Conservation (phyloP, 92 coral and sea anemone genomes). For the Ricordea florida region DNA sequence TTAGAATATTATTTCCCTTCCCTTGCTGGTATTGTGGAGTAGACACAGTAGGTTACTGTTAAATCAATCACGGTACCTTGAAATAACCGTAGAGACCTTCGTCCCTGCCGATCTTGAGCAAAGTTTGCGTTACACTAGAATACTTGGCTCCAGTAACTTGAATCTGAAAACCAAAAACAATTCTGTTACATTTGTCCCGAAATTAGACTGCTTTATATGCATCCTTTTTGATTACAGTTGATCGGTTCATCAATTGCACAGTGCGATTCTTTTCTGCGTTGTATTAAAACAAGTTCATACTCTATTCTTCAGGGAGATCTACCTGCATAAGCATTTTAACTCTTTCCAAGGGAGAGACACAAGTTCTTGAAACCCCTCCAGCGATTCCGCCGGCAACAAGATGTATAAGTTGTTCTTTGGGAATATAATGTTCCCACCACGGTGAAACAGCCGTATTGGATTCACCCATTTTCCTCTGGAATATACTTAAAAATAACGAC, state of each 20-base stretch:
- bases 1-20: no score
- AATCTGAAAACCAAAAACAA: no score
- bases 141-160: slow-evolving; percentile 68
- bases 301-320: no score
- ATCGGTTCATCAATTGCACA: no score
- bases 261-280: no score
- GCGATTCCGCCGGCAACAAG: slow-evolving; percentile 78
- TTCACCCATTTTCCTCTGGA: not conserved
- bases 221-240: no score
- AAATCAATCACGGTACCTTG: no score
- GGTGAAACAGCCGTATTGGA: not conserved
- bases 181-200: no score
- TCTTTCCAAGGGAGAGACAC: slow-evolving; percentile 87
- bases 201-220: no score
- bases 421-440: slow-evolving; percentile 64
- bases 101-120: slow-evolving; percentile 68
- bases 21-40: no score
- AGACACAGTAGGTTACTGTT: no score
- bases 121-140: slow-evolving; percentile 66
- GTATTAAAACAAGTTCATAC: no score
- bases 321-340: slow-evolving; percentile 83
- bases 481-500: not conserved
- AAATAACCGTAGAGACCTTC: slow-evolving; percentile 77
- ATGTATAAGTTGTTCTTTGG: slow-evolving; percentile 71
- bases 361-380: slow-evolving; percentile 81